phyloP scores from a whole-genome alignment of 2,888 invertebrate genomes.

The Noctuana brunneofusca region DNA sequence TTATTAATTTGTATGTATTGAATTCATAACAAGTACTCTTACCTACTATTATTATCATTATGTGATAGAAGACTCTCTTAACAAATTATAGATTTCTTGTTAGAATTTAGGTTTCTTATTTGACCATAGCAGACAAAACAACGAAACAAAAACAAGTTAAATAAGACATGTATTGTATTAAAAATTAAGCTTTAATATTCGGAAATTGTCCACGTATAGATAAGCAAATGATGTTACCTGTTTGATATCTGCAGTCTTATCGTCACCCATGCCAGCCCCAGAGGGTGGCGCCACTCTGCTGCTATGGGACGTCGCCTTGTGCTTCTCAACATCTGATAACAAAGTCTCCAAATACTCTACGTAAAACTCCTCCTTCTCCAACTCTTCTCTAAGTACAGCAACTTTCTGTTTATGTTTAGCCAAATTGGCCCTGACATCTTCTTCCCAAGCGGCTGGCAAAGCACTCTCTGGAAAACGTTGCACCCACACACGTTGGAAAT shows the following conservation, averaged over 20 bases:
- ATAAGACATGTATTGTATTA: background rate
- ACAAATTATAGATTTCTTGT: conserved; percentile 1
- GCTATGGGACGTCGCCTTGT: conserved; percentile 83
- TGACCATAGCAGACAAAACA: background rate
- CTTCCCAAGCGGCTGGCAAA: conserved; percentile 95
- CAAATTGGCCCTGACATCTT: conserved; percentile 94
- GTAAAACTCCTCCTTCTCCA: conserved; percentile 95
- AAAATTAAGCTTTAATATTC: conserved; percentile 6
- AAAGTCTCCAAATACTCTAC: conserved; percentile 94
- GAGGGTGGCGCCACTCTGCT: conserved; percentile 79
- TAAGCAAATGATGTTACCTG: conserved; percentile 59
- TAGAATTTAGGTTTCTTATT: background rate
- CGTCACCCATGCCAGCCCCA: conserved; percentile 71
- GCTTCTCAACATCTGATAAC: conserved; percentile 92
- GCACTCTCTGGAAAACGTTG: conserved; percentile 95
- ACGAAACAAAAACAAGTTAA: background rate
- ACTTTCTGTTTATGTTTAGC: conserved; percentile 95
- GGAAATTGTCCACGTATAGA: conserved; percentile 29
- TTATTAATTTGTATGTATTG: background rate
- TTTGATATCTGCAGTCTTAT: conserved; percentile 76
- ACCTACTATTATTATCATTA: background rate
- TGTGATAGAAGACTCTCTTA: background rate
- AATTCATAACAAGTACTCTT: background rate
- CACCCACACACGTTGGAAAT: conserved; percentile 95
- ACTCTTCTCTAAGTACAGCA: conserved; percentile 89